These are phyloP conservation scores for Heliconius ethilla DNA, from an alignment of 2,888 invertebrate genomes.

Conservation along the genomic window DNA sequence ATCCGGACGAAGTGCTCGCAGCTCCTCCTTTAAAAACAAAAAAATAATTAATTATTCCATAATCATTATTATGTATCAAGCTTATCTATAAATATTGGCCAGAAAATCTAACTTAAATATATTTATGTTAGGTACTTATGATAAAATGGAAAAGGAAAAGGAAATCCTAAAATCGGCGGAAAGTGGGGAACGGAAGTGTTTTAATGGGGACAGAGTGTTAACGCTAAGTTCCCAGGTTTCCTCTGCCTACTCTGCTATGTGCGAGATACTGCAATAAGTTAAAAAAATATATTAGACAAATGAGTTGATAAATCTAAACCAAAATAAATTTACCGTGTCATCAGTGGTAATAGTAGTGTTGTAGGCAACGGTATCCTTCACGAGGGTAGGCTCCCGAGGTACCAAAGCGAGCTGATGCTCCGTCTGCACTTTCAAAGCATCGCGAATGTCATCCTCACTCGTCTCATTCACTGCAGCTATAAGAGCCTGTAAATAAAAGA, in stretches of 20 bases:
- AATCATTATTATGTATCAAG: background rate
- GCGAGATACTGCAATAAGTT: too few relatives aligned
- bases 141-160: background rate
- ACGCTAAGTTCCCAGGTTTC: too few relatives aligned
- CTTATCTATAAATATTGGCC: background rate
- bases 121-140: too few relatives aligned
- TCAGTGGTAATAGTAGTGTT: conserved; percentile 93
- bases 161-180: too few relatives aligned
- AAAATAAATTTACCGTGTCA: conserved; percentile 81
- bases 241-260: too few relatives aligned
- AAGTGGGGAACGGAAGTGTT: too few relatives aligned
- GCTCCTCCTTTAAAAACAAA: conserved; percentile 78
- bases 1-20: conserved; percentile 89
- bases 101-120: too few relatives aligned
- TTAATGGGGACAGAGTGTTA: too few relatives aligned
- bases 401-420: conserved; percentile 84
- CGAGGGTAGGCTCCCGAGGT: conserved; percentile 85
- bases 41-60: background rate
- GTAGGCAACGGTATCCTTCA: conserved; percentile 88
- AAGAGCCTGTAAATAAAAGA: conserved; percentile 84
- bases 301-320: background rate
- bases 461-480: conserved; percentile 85
- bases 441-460: conserved; percentile 85
- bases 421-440: conserved; percentile 84
- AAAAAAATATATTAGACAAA: too few relatives aligned